Evolutionary conservation across 2,888 invertebrate genomes (phyloP), one percentile per base, ranked within the genome.

Genomic region (Dasysyrphus albostriatus): DNA sequence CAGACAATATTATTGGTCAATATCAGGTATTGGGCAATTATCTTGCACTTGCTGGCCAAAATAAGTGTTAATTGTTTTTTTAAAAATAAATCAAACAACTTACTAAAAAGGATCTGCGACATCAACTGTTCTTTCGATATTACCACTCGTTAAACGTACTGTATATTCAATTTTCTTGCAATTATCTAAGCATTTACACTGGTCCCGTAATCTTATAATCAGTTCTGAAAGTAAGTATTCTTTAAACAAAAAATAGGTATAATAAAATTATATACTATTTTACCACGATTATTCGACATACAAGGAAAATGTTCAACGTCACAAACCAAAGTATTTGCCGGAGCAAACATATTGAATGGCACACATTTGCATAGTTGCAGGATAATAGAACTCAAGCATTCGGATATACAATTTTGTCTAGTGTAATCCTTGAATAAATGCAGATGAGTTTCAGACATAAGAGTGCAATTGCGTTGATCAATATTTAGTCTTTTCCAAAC

Each of bases 381-480:
- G 89, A 91, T 91, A 59, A 89, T 89, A 0, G 54, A 69, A 19
- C 93, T 91, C 14, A 92, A 91, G 88, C 94, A 95, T 76, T 93
- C 90, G 5, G 93, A 90, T 77, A 93, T 93, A 89, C 94, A 95
- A 89, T 94, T 94, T 0, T 93, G 92, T 84, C 93, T 91, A 83
- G 90, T 89, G 59, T 91, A 91, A 0, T 89, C 78, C 0, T 73
- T 3, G 72, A 92, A 92, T 65, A 89, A 90, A 1, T 70, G 78
- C 19, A 92, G 65, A 0, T 77, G 37, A 3, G 90, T 89, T 89
- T 94, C 94, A 19, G 93, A 81, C 0, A 91, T 90, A 83, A 94
- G 93, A 56, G 93, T 92, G 88, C 94, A 94, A 58, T 93, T 92
- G 5, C 94, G 94, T 63, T 94, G 94, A 69, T 88, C 88, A 1